Base-by-base conservation (phyloP, 2,888 invertebrate species). In the Nesidiocoris tenuis region DNA sequence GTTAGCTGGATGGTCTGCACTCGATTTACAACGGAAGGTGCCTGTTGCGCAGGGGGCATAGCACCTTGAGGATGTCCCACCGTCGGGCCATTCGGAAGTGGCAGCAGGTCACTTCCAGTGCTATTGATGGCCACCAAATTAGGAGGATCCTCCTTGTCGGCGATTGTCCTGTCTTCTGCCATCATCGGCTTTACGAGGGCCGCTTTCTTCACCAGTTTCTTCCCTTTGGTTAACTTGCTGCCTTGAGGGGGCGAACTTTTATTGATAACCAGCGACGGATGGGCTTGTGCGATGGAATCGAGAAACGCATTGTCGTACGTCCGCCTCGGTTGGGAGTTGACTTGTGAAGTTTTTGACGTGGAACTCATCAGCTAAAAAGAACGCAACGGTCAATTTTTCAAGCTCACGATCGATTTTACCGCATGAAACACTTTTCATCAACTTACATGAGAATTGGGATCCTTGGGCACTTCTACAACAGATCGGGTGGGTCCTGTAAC, bases 1-100 rank as follows among this genome's bases (percentile, higher is more conserved):
- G 90, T 90, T 66, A 92, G 83, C 81, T 91, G 91, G 79, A 91
- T 91, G 9, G 90, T 90, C 81, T 90, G 91, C 72, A 91, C 89
- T 78, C 89, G 86, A 78, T 90, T 89, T 18, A 85, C 74, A 82
- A 83, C 81, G 82, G 84, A 54, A 19, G 63, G 1, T 21, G 72
- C 16, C 1, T 25, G 39, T 17, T 39, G 39, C 5, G 3, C 12
- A 7, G 39, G 12, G 12, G 12, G 39, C 39, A 39, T 39, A 7
- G 39, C 39, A 12, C 39, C 39, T 39, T 39, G 39, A 39, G 39
- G 39, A 39, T 3, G 3, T 39, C 39, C 39, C 39, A 12, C 39
- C 3, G 39, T 12, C 3, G 39, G 39, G 12, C 39, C 39, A 39
- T 39, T 39, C 5, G 59, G 59, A 12, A 61, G 61, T 17, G 71